Percentiles rank a stretch among this genome's conserved stretches.
Conservation (phyloP, 2,797 vertebrate genomes). For the Erithacus rubecula region DNA sequence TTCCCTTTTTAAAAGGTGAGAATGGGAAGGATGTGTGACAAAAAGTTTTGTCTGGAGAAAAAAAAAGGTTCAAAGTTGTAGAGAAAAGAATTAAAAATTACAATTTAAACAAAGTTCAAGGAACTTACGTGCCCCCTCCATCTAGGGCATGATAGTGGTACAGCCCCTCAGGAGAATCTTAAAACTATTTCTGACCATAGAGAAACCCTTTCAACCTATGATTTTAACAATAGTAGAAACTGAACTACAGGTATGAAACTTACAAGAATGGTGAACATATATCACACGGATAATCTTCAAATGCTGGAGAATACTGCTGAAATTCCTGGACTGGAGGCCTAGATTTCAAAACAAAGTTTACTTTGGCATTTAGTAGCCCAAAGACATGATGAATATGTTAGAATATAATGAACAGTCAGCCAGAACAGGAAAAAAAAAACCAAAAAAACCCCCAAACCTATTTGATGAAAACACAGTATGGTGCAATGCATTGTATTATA, state of each 20-base stretch:
- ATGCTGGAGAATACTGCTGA: background rate
- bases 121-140: background rate
- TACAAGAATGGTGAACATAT: background rate
- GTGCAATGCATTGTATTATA: background rate
- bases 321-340: background rate
- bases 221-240: background rate
- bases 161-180: background rate
- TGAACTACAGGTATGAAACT: background rate
- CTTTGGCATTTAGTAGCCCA: background rate
- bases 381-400: background rate
- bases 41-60: background rate
- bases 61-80: background rate
- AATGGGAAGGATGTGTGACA: background rate
- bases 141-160: background rate
- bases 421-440: background rate
- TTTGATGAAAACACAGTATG: background rate
- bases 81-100: background rate
- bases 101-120: background rate
- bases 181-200: background rate
- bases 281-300: background rate
- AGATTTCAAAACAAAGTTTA: background rate
- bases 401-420: background rate
- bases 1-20: background rate
- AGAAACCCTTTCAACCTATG: background rate
- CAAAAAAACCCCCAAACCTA: too few relatives aligned